Evolutionary conservation across 2,797 vertebrate genomes (phyloP).

Genomic region (Rhinoraja longicauda): DNA sequence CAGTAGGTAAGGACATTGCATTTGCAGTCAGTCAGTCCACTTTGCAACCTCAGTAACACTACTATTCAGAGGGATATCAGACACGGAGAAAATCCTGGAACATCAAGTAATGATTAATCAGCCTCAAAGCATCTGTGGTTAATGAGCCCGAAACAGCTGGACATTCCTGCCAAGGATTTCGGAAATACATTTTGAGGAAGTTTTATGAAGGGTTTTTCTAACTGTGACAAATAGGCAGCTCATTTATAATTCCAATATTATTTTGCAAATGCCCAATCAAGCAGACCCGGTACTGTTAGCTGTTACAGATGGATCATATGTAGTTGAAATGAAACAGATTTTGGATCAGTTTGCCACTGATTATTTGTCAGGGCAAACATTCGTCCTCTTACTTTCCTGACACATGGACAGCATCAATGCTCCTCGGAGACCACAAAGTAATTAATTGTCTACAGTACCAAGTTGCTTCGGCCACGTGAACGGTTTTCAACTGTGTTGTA

Average conservation of each 20-base stretch:
- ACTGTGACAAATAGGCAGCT: background rate
- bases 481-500: background rate
- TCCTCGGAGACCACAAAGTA: background rate
- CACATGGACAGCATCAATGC: background rate
- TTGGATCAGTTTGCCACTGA: background rate
- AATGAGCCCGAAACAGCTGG: slow-evolving; percentile 11
- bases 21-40: background rate
- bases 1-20: background rate
- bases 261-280: background rate
- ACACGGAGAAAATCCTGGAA: background rate
- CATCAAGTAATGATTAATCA: too few species aligned
- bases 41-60: background rate
- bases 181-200: background rate
- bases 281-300: background rate
- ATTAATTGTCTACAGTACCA: background rate
- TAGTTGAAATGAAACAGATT: background rate
- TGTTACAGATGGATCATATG: background rate
- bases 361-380: background rate
- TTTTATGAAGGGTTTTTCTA: background rate
- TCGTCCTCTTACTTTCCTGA: background rate
- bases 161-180: background rate
- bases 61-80: background rate
- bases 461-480: background rate
- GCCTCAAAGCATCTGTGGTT: background rate
- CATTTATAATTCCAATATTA: background rate